phyloP scores from a whole-genome alignment of 2,113 vertebrate genomes.

The Meleagris gallopavo region DNA sequence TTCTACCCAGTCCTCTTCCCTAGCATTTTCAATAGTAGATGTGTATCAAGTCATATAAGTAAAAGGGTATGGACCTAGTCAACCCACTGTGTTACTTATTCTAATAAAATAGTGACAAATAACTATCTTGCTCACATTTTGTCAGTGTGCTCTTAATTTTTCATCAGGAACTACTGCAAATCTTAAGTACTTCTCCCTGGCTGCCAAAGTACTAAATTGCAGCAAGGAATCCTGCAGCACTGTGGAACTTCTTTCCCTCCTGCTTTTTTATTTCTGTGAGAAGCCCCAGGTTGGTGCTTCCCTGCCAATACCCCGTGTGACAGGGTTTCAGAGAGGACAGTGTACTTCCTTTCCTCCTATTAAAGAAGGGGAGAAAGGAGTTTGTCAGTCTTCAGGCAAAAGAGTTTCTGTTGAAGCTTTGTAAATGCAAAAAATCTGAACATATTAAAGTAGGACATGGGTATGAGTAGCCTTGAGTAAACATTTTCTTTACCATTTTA shows the following conservation, averaged over 20 bases:
- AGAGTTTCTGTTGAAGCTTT: not conserved
- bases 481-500: not conserved
- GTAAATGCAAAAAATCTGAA: not conserved
- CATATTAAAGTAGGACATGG: not conserved
- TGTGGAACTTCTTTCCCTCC: not conserved
- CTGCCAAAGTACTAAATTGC: not conserved
- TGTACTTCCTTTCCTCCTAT: not conserved
- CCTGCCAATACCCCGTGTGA: no score
- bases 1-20: not conserved
- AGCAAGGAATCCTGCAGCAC: not conserved
- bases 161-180: not conserved
- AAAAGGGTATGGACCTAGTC: not conserved
- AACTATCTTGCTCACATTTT: not conserved
- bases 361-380: not conserved
- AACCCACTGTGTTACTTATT: not conserved
- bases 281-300: not conserved
- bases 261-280: not conserved
- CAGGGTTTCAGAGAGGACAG: not conserved
- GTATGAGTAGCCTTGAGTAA: not conserved
- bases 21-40: not conserved
- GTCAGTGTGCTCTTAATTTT: not conserved
- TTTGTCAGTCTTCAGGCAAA: accelerated
- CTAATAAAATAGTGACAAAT: not conserved
- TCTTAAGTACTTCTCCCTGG: not conserved
- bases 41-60: accelerated